Conservation (phyloP, 2,113 vertebrate genomes). For the Tonatia bakeri region DNA sequence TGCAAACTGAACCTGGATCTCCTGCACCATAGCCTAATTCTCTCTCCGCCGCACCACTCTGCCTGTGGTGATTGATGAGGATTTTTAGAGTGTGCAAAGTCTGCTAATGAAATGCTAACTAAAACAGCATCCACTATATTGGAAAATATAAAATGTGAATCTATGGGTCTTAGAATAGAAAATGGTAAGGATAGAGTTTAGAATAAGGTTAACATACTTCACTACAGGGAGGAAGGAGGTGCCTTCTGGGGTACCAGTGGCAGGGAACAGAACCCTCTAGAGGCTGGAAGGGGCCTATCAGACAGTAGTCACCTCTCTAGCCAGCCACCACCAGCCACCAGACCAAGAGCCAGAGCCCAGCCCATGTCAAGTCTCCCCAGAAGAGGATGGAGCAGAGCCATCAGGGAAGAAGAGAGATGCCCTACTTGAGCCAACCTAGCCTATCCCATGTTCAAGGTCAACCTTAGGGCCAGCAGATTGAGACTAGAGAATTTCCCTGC, state of each 20-base stretch:
- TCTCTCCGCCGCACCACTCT: background rate
- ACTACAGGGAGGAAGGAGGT: background rate
- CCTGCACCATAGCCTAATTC: background rate
- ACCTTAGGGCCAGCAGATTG: background rate
- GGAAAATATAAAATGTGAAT: constrained; percentile 29
- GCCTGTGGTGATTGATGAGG: background rate
- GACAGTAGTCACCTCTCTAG: background rate
- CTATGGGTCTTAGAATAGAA: constrained; percentile 3
- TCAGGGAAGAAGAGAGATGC: background rate
- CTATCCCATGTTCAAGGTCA: background rate
- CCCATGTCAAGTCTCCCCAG: background rate
- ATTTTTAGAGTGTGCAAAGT: constrained; percentile 27
- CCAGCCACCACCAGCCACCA: background rate
- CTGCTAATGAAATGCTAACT: constrained; percentile 50
- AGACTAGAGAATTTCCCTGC: background rate
- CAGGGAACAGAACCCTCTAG: background rate
- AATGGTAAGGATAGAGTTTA: background rate
- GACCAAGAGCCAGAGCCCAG: background rate
- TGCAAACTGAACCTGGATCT: background rate
- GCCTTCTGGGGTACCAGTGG: background rate
- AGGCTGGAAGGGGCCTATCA: background rate
- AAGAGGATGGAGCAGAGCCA: background rate
- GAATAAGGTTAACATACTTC: background rate
- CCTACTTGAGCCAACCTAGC: background rate
- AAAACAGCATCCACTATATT: constrained; percentile 35